Evolutionary conservation across 2,797 vertebrate genomes (phyloP).

Genomic region (Hephaestus fuliginosus): DNA sequence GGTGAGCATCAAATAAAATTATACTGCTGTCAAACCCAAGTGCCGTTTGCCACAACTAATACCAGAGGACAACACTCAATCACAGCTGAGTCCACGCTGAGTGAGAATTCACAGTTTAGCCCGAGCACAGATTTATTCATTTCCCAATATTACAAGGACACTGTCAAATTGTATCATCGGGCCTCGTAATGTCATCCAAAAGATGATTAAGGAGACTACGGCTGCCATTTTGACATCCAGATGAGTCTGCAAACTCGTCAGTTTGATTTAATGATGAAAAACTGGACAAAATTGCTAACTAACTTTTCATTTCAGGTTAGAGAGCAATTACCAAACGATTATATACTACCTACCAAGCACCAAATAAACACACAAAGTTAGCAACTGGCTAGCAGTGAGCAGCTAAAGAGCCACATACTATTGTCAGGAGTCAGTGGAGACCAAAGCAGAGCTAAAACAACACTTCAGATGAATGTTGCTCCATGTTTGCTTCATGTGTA

Average conservation of each 20-base stretch:
- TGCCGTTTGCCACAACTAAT: constrained; percentile 27
- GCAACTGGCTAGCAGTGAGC: not conserved
- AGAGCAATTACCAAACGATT: not conserved
- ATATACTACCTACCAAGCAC: not conserved
- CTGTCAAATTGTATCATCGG: constrained; percentile 6
- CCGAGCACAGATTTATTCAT: constrained; percentile 19
- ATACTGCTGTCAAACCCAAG: constrained; percentile 32
- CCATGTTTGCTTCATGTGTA: not conserved
- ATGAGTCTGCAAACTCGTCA: not conserved
- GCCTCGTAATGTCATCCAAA: constrained; percentile 8
- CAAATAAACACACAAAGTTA: not conserved
- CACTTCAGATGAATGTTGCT: not conserved
- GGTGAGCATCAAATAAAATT: constrained; percentile 42
- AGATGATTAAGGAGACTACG: constrained; percentile 18
- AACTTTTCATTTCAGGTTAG: not conserved
- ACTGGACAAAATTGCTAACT: not conserved
- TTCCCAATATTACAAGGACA: constrained; percentile 33
- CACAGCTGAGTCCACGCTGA: constrained; percentile 22
- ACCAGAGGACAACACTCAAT: constrained; percentile 31
- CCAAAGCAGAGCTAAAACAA: constrained; percentile 6
- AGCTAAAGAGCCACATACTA: not conserved
- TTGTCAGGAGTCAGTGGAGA: not conserved
- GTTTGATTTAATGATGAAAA: constrained; percentile 5
- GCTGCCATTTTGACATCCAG: not conserved
- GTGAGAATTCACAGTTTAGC: constrained; percentile 15